Percentiles rank a stretch among this genome's conserved stretches.
These are phyloP conservation scores for Pleuronectes platessa DNA, from an alignment of 2,113 vertebrate genomes.

Conservation along the genomic window DNA sequence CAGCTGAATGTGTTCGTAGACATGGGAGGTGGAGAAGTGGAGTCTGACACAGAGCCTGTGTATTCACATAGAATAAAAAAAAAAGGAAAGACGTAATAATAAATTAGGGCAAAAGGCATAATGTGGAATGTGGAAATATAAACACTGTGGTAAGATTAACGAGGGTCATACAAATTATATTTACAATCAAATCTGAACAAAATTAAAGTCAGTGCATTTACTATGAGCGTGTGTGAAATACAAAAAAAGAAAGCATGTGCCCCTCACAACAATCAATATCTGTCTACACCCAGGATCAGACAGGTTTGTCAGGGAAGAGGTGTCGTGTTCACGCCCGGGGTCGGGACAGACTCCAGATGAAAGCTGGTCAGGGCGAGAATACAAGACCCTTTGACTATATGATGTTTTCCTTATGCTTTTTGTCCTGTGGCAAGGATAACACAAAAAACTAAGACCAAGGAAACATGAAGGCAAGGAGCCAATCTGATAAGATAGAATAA, in stretches of 20 bases:
- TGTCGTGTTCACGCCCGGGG: conserved; percentile 1
- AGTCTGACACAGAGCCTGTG: conserved; percentile 2
- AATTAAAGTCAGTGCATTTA: not conserved
- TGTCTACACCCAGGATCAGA: not conserved
- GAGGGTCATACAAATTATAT: not conserved
- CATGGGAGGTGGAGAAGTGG: not conserved
- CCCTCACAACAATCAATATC: conserved; percentile 12
- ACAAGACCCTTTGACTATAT: not conserved
- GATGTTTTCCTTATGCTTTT: not conserved
- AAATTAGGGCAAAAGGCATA: not conserved
- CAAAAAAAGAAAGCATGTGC: not conserved
- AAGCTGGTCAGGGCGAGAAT: conserved; percentile 10
- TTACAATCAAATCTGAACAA: not conserved
- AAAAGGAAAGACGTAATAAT: not conserved
- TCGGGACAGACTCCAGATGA: conserved; percentile 20
- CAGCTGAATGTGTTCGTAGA: conserved; percentile 56
- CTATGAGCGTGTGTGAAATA: too few species aligned
- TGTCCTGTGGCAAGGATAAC: not conserved
- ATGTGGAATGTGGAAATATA: conserved; percentile 1
- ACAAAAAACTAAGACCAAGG: not conserved
- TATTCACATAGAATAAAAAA: not conserved
- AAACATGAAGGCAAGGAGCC: not conserved
- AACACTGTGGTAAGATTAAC: not conserved
- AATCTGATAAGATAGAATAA: not conserved
- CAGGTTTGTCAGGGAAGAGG: conserved; percentile 23